Base-by-base conservation (phyloP, 1,140 invertebrate species). In the Diachasma alloeum region DNA sequence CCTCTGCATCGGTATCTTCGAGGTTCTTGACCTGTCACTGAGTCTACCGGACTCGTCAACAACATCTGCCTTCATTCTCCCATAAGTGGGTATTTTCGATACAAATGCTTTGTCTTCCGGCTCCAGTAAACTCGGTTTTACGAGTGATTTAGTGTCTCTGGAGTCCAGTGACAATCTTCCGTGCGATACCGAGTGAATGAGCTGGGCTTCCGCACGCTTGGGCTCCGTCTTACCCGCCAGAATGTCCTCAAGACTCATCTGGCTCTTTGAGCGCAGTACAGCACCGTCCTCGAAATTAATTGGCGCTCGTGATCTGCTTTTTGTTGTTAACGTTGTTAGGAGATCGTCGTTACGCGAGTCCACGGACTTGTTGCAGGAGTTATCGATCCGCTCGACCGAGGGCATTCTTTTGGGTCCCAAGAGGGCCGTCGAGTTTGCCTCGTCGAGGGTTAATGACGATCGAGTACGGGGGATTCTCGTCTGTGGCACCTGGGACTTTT, bases 211-310 rank as follows among this genome's bases (percentile, higher is more conserved):
- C 4, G 24, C 19, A 8, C 53, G 37, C 26, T 83, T 84, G 0
- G 76, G 15, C 0, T 84, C 83, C 0, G 68, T 6, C 37, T 84
- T 86, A 4, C 80, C 81, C 0, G 79, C 78, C 0, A 88, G 76
- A 22, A 87, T 87, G 17, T 88, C 87, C 19, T 88, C 87, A 6
- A 88, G 59, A 19, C 84, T 87, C 84, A 87, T 86, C 22, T 88
- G 85, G 26, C 83, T 84, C 15, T 82, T 85, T 0, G 85, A 82
- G 17, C 79, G 79, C 0, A 81, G 79, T n/a, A 85, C 84, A 4
- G 72, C 82, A 0, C 76, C 76, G 3, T 87, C 86, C 39, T 87
- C 82, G 0, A 87, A 81, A 77, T 87, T 85, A 56, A 88, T 87
- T 4, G 84, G 83, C 6, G 85, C 86, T 69, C 87, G 82, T 4